Percentiles rank a stretch among this genome's conserved stretches.
Conservation (phyloP, 2,888 invertebrate genomes). For the Eristalis intricaria region DNA sequence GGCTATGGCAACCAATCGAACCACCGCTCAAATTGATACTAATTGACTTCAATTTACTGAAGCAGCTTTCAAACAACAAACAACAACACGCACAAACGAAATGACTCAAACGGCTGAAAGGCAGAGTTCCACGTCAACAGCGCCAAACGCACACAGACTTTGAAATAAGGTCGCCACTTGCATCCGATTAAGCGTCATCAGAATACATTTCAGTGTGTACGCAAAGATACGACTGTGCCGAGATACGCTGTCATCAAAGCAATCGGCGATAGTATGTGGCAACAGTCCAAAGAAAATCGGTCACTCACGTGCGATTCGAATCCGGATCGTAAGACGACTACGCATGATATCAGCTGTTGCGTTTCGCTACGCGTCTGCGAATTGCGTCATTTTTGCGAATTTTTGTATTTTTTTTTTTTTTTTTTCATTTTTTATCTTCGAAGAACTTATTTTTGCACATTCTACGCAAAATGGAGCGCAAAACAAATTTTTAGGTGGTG, state of each 20-base stretch:
- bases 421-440: no score
- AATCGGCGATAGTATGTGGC: background rate
- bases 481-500: background rate
- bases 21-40: background rate
- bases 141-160: background rate
- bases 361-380: slow-evolving; percentile 7
- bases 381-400: slow-evolving; percentile 26
- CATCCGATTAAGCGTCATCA: background rate
- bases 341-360: slow-evolving; percentile 23
- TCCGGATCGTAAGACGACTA: slow-evolving; percentile 3
- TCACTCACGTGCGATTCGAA: slow-evolving; percentile 18
- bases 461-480: background rate
- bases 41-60: background rate
- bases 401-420: slow-evolving; percentile 16
- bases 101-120: background rate
- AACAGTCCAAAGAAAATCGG: slow-evolving; percentile 17
- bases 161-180: background rate
- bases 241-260: background rate
- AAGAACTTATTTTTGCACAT: background rate
- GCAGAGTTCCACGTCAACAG: background rate
- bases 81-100: background rate
- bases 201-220: background rate
- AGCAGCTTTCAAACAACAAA: background rate
- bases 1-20: background rate
- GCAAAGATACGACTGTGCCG: background rate